Conservation (phyloP, 2,888 invertebrate species). For the Troilus luridus region DNA sequence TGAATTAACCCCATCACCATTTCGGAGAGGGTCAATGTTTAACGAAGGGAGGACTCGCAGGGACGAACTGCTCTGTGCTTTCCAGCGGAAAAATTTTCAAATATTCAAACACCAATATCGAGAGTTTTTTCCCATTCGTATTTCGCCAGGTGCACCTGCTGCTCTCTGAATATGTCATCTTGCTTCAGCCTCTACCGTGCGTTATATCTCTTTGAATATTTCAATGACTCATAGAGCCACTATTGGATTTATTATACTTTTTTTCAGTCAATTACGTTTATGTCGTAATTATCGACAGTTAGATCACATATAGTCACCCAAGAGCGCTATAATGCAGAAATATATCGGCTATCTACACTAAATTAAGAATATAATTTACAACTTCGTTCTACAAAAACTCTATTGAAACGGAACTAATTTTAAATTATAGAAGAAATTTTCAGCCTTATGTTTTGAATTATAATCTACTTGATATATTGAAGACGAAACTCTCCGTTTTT, state of each 20-base stretch:
- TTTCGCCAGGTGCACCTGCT: background rate
- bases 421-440: no score
- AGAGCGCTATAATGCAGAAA: no score
- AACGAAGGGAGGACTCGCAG: background rate
- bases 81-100: background rate
- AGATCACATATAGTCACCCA: no score
- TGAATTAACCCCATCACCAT: background rate
- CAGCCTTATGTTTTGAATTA: no score
- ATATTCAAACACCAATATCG: slow-evolving; percentile 8
- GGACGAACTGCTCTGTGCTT: background rate
- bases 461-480: no score
- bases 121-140: slow-evolving; percentile 13
- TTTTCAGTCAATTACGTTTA: background rate
- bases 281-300: no score
- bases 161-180: slow-evolving; percentile 3
- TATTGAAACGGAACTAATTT: no score
- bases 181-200: background rate
- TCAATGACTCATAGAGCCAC: background rate
- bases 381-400: no score
- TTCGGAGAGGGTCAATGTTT: background rate
- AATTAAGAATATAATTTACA: no score
- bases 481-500: no score
- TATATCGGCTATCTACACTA: no score
- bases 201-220: background rate
- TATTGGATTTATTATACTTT: background rate